Evolutionary conservation across 2,888 invertebrate species (phyloP).

Genomic region (Oscheius sp.): DNA sequence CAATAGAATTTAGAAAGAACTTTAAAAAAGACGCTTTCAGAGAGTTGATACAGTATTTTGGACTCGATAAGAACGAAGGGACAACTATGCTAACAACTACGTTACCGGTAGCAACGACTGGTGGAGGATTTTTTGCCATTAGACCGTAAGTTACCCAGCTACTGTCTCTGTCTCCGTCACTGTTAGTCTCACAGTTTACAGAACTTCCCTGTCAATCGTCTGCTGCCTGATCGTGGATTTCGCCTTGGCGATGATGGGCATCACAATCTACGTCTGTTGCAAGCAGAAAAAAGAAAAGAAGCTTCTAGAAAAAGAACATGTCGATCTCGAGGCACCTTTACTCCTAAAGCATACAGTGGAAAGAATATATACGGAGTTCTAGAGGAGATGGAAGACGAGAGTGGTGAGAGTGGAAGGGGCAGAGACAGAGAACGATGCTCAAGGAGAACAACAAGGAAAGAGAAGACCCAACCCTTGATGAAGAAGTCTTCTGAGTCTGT

Average conservation of each 20-base stretch:
- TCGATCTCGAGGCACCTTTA: neutral
- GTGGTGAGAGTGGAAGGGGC: neutral
- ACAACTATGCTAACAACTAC: neutral
- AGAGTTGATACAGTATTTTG: neutral
- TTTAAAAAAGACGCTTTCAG: neutral
- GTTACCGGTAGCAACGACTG: neutral
- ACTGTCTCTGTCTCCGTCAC: too few species aligned
- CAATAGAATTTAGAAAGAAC: neutral
- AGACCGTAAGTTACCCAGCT: neutral
- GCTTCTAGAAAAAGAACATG: slow-evolving; percentile 10
- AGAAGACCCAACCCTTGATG: neutral
- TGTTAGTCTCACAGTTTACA: too few species aligned
- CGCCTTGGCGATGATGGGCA: too few species aligned
- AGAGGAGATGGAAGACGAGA: neutral
- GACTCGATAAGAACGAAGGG: neutral
- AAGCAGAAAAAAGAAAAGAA: neutral
- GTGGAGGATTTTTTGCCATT: neutral
- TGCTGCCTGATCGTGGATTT: too few species aligned
- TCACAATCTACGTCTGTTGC: too few species aligned
- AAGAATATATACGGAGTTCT: slow-evolving; percentile 26
- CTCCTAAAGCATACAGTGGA: neutral
- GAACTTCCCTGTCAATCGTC: too few species aligned
- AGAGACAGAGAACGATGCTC: neutral
- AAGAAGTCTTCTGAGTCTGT: neutral
- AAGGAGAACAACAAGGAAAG: neutral